Conservation (phyloP, 2,113 vertebrate genomes). For the Gymnogyps californianus region DNA sequence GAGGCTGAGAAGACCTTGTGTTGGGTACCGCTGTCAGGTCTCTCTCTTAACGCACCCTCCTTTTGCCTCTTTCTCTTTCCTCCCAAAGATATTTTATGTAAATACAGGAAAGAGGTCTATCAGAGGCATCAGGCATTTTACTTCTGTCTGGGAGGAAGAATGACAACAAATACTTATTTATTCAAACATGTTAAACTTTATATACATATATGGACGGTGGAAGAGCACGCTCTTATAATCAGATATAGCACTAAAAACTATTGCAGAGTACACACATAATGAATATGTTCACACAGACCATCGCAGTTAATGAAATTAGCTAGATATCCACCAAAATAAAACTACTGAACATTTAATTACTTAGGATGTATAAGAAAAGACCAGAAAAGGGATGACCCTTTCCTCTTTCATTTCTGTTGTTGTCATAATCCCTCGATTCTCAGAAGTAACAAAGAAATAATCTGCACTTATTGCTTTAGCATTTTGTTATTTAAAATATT, state of each 20-base stretch:
- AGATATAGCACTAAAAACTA: not conserved
- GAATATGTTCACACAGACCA: not conserved
- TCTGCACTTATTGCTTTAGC: not conserved
- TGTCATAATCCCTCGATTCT: not conserved
- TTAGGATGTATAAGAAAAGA: not conserved
- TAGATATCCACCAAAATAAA: not conserved
- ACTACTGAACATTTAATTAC: not conserved
- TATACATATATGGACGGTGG: not conserved
- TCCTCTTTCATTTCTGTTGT: not conserved
- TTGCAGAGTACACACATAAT: not conserved
- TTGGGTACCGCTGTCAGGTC: not conserved
- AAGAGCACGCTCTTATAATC: not conserved
- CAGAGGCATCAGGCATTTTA: not conserved
- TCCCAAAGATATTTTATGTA: not conserved
- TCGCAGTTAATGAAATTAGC: not conserved
- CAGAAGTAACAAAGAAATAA: not conserved
- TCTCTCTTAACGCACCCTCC: not conserved
- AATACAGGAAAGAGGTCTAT: not conserved
- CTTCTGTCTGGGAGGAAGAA: not conserved
- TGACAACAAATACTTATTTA: not conserved
- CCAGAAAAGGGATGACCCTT: not conserved
- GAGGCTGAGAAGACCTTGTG: not conserved
- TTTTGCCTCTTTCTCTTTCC: not conserved
- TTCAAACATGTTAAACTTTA: not conserved
- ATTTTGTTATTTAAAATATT: not conserved